Conservation (phyloP, 2,113 vertebrate species). For the Glaucomys volans region DNA sequence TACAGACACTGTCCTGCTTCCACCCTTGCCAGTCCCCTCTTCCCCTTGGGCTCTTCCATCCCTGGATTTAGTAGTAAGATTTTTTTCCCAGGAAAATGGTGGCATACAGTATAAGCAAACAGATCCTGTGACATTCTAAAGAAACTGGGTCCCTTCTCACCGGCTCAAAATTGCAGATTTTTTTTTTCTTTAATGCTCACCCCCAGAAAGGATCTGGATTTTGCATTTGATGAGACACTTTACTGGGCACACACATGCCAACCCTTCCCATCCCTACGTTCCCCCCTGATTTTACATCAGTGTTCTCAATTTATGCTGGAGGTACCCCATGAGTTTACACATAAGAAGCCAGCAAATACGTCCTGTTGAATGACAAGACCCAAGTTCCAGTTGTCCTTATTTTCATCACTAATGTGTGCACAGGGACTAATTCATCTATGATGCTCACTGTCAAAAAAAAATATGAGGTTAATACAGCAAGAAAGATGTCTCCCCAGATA, state of each 20-base stretch:
- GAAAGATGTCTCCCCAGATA: not conserved
- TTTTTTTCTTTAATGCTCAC: not conserved
- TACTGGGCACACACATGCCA: too few relatives aligned
- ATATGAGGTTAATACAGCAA: not conserved
- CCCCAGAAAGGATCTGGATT: not conserved
- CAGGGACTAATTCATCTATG: not conserved
- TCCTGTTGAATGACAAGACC: not conserved
- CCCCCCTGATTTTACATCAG: not conserved
- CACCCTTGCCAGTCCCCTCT: too few relatives aligned
- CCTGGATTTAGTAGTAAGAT: not conserved
- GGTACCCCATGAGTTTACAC: not conserved
- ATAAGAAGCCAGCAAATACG: not conserved
- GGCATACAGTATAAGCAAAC: not conserved
- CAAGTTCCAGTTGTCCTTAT: not conserved
- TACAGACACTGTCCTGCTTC: not conserved
- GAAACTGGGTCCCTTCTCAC: not conserved
- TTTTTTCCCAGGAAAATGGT: not conserved
- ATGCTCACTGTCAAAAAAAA: not conserved
- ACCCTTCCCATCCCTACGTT: not conserved
- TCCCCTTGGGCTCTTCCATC: not conserved
- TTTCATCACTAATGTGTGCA: not conserved
- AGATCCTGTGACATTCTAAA: not conserved
- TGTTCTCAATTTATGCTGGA: not conserved
- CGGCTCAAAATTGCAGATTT: too few relatives aligned
- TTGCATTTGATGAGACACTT: not conserved